Evolutionary conservation across 2,888 invertebrate species (phyloP).

Genomic region (Eristalis intricaria): DNA sequence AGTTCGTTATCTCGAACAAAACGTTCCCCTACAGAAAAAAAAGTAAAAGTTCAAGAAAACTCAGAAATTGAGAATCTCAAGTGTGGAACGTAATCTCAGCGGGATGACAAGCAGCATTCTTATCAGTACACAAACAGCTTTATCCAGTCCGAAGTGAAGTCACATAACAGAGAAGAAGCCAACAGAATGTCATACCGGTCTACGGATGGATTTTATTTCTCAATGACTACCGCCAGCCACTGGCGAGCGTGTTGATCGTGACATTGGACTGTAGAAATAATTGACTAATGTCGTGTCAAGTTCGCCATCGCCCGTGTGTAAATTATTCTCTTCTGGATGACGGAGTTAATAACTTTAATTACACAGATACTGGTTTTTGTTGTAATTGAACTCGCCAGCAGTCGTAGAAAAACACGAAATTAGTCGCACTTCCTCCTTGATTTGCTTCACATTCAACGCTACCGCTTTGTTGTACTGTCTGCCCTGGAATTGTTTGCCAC

Average conservation of each 20-base stretch:
- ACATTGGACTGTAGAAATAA: neutral
- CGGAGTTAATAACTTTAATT: constrained; percentile 1
- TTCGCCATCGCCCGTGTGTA: neutral
- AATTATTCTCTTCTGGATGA: constrained; percentile 2
- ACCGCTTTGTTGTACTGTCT: neutral
- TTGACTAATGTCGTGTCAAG: constrained; percentile 18
- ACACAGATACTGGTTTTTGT: constrained; percentile 6
- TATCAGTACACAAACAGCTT: neutral
- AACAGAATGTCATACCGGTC: neutral
- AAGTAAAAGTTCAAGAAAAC: neutral
- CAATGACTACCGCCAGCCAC: neutral
- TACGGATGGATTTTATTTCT: neutral
- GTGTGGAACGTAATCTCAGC: neutral
- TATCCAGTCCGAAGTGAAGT: neutral
- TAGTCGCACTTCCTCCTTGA: neutral
- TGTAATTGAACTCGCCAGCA: neutral
- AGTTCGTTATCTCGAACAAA: neutral
- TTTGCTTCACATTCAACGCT: neutral
- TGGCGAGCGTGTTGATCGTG: neutral
- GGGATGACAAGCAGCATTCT: neutral
- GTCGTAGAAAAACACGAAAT: neutral
- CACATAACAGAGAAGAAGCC: neutral
- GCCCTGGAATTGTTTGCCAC: neutral
- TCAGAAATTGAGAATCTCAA: neutral
- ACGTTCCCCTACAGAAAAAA: neutral